phyloP scores from a whole-genome alignment of 2,888 invertebrate species.

The Disparrhopalites patrizii region DNA sequence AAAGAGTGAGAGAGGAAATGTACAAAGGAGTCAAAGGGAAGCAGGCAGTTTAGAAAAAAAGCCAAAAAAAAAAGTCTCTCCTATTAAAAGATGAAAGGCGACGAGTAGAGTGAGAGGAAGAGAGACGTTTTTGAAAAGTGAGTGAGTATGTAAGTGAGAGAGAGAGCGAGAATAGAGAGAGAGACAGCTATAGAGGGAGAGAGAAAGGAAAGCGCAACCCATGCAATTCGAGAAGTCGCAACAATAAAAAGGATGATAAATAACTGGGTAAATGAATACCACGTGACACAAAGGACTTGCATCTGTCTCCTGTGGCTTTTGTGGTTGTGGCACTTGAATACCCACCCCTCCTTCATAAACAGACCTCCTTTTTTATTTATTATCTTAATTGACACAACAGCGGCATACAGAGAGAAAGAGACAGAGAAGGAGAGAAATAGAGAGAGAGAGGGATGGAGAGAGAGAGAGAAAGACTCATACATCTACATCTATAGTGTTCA shows the following conservation, averaged over 20 bases:
- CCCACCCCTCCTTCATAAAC: constrained; percentile 46
- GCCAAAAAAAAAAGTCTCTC: not conserved
- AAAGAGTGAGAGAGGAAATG: constrained; percentile 6
- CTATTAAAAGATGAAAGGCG: constrained; percentile 5
- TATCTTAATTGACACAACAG: constrained; percentile 48
- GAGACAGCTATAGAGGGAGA: too few species aligned
- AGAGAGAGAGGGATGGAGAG: not conserved
- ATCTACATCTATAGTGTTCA: constrained; percentile 12
- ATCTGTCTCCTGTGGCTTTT: constrained; percentile 48
- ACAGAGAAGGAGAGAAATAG: too few species aligned
- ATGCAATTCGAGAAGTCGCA: constrained; percentile 42
- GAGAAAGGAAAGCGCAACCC: constrained; percentile 34
- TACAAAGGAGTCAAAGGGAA: constrained; percentile 18
- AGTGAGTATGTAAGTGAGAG: not conserved
- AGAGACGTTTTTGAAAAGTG: constrained; percentile 12
- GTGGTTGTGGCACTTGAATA: constrained; percentile 46
- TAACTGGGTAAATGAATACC: constrained; percentile 44
- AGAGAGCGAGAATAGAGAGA: constrained; percentile 16
- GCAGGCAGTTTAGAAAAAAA: constrained; percentile 14
- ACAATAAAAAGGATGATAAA: constrained; percentile 47
- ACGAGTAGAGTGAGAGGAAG: not conserved
- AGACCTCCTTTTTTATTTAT: constrained; percentile 49
- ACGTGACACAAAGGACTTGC: constrained; percentile 47
- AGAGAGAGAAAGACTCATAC: not conserved
- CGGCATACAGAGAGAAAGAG: too few species aligned